Evolutionary conservation across 2,888 invertebrate genomes (phyloP).

Genomic region (Drosophila maculinotata): DNA sequence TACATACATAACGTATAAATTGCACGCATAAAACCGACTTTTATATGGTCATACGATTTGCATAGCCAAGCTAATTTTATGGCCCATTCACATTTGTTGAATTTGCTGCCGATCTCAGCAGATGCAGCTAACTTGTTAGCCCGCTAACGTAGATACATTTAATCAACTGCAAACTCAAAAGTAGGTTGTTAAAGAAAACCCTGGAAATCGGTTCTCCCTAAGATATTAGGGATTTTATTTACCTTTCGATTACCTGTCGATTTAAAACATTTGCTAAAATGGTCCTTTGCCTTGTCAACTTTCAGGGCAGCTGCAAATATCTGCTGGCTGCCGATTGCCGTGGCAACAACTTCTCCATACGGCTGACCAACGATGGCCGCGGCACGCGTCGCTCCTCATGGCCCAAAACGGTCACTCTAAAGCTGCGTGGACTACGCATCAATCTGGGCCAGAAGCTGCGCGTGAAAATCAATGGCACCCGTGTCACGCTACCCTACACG

Average conservation of each 20-base stretch:
- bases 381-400: slow-evolving; percentile 92
- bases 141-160: slow-evolving; percentile 16
- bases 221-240: no score
- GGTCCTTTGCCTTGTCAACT: neutral
- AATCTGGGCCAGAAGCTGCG: slow-evolving; percentile 94
- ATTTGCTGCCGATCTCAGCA: slow-evolving; percentile 8
- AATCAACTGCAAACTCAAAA: neutral
- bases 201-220: neutral
- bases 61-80: slow-evolving; percentile 45
- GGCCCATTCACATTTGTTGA: slow-evolving; percentile 37
- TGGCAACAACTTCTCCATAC: slow-evolving; percentile 92
- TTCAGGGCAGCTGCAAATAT: slow-evolving; percentile 92
- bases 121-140: slow-evolving; percentile 28
- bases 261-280: neutral
- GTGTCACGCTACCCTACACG: slow-evolving; percentile 90
- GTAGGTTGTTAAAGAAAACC: slow-evolving; percentile 7
- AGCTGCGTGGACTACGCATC: slow-evolving; percentile 90
- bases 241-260: no score
- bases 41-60: slow-evolving; percentile 48
- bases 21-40: slow-evolving; percentile 20
- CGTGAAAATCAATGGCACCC: slow-evolving; percentile 93
- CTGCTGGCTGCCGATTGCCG: slow-evolving; percentile 93
- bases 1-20: slow-evolving; percentile 39
- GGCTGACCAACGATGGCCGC: slow-evolving; percentile 95
- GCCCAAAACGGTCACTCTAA: slow-evolving; percentile 94